A percentile compares a stretch with the other conserved stretches of the same genome.
Conservation (phyloP, 2,888 invertebrate species). For the Gymnocheta viridis region DNA sequence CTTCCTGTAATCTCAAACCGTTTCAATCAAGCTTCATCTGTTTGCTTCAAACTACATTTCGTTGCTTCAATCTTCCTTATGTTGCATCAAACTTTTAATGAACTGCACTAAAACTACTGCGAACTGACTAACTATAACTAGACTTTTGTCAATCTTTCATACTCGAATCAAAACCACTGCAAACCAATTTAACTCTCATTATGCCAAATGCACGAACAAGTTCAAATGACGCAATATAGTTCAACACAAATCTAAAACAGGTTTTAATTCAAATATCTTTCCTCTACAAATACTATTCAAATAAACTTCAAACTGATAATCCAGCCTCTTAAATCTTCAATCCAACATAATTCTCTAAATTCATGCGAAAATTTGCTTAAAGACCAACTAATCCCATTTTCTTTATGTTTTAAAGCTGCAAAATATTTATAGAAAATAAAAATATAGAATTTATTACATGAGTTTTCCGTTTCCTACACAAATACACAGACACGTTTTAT, state of each 20-base stretch:
- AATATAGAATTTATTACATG: constrained; percentile 21
- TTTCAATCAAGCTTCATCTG: neutral
- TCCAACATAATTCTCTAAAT: neutral
- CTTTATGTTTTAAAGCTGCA: neutral
- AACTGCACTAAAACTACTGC: neutral
- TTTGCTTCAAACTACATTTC: too few relatives aligned
- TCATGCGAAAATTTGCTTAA: neutral
- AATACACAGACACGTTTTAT: constrained; percentile 53
- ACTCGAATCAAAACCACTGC: too few relatives aligned
- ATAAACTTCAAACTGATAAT: neutral
- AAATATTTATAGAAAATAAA: constrained; percentile 13
- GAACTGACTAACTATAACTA: too few relatives aligned
- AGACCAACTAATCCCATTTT: constrained; percentile 18
- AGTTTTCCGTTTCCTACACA: constrained; percentile 11
- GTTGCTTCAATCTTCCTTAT: neutral
- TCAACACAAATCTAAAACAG: too few relatives aligned
- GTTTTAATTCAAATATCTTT: too few relatives aligned
- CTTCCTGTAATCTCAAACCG: too few relatives aligned
- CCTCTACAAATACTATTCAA: neutral
- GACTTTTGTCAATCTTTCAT: too few relatives aligned
- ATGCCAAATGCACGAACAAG: too few relatives aligned
- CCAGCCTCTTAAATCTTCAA: neutral
- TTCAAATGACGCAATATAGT: too few relatives aligned
- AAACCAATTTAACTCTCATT: too few relatives aligned
- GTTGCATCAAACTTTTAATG: neutral